Evolutionary conservation across 2,797 vertebrate genomes (phyloP), one percentile per base, ranked within the genome.

Genomic region (Scolopax rusticola): DNA sequence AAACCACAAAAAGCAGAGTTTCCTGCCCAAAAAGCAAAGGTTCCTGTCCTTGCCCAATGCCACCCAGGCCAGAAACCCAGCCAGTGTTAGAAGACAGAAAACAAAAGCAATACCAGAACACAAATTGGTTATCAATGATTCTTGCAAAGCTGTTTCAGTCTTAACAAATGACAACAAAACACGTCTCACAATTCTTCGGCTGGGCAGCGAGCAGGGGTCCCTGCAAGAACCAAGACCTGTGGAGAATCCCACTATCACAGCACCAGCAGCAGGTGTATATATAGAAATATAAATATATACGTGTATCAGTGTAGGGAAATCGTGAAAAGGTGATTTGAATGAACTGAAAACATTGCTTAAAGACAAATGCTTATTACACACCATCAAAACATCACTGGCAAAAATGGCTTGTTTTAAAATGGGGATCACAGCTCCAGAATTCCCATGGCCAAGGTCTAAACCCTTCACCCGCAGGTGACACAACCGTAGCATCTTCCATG

Each of bases 111-210:
- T 1, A 28, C 17, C 36, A 40, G 38, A 43, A 3, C n/a, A 36
- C 36, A 3, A 2, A 3, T 8, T 8, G n/a, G 68, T 16, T 47
- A 4, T 28, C 14, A 8, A 47, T 1, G 1, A 6, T 25, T 16
- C 79, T 67, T 47, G 12, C 47, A 8, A 33, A 33, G 43, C 25
- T 43, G 20, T 7, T 70, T 36, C 20, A 51, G 23, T 78, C 64
- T n/a, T 40, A 67, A 43, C 24, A 47, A 87, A 33, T 3, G 3
- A 17, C 28, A 18, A 18, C 20, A 51, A 81, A 87, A 75, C 4
- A 3, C 3, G 0, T 3, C 9, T 25, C 27, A 6, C 0, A 1
- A 41, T 11, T 43, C 54, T 75, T 7, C 0, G 1, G 16, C 8
- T 5, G 12, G 56, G 70, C 30, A 75, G 70, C 0, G 0, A 75